A percentile compares a stretch with the other conserved stretches of the same genome.
Evolutionary conservation across 2,797 vertebrate genomes (phyloP).

Genomic region (Labroides dimidiatus): DNA sequence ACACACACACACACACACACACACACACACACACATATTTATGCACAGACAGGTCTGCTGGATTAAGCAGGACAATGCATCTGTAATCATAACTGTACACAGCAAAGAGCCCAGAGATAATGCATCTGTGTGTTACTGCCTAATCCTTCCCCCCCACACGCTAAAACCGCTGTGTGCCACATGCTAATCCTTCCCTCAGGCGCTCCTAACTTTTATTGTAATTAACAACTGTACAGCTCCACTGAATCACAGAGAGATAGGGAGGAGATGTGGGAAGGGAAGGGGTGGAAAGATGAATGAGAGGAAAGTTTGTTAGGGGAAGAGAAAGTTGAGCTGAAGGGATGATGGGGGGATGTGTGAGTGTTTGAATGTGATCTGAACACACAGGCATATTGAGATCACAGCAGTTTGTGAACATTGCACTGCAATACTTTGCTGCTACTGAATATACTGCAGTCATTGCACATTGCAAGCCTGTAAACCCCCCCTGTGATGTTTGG

Average conservation of each 20-base stretch:
- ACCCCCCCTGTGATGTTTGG: slow-evolving; percentile 4
- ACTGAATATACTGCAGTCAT: background rate
- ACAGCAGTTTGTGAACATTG: slow-evolving; percentile 17
- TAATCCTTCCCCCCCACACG: slow-evolving; percentile 75
- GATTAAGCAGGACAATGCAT: slow-evolving; percentile 77
- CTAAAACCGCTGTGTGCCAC: slow-evolving; percentile 72
- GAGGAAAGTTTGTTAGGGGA: slow-evolving; percentile 31
- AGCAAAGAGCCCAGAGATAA: slow-evolving; percentile 73
- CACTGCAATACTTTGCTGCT: slow-evolving; percentile 5
- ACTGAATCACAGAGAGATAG: slow-evolving; percentile 49
- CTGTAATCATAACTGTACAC: slow-evolving; percentile 76
- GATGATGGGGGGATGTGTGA: slow-evolving; percentile 10
- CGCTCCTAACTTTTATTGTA: slow-evolving; percentile 70
- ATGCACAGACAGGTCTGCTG: slow-evolving; percentile 26
- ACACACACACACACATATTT: slow-evolving; percentile 1
- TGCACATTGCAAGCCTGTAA: background rate
- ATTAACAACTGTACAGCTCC: slow-evolving; percentile 72
- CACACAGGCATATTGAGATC: slow-evolving; percentile 24
- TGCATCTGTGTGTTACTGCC: slow-evolving; percentile 70
- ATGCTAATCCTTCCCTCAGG: slow-evolving; percentile 76
- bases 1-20: background rate
- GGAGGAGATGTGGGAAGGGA: slow-evolving; percentile 22
- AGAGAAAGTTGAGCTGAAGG: slow-evolving; percentile 11
- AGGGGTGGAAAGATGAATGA: slow-evolving; percentile 35
- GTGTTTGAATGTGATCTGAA: slow-evolving; percentile 27